A percentile compares a stretch with the other conserved stretches of the same genome.
Evolutionary conservation across 2,888 invertebrate species (phyloP).

Genomic region (Slavum lentiscoides): DNA sequence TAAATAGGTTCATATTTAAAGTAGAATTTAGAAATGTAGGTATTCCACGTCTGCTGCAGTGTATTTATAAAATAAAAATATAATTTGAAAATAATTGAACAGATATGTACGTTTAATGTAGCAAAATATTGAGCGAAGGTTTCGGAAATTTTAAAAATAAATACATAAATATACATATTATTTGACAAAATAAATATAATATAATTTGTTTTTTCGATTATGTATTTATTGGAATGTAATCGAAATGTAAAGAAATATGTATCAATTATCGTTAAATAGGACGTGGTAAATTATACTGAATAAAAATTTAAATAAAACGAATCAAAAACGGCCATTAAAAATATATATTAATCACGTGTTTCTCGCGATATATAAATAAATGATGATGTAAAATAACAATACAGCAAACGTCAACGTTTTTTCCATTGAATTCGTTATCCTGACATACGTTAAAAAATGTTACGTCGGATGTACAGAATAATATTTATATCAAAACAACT

Average conservation of each 20-base stretch:
- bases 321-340: background rate
- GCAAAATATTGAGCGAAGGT: background rate
- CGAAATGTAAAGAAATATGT: background rate
- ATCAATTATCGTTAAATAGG: background rate
- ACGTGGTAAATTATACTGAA: background rate
- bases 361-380: background rate
- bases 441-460: too few species aligned
- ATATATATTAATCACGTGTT: background rate
- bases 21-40: background rate
- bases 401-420: background rate
- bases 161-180: background rate
- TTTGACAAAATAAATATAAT: background rate
- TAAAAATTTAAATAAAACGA: background rate
- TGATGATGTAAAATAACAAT: background rate
- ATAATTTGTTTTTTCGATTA: background rate
- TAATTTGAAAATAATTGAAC: background rate
- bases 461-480: too few species aligned
- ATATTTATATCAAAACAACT: too few species aligned
- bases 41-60: background rate
- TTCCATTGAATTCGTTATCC: too few species aligned
- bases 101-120: background rate
- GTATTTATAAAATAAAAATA: background rate
- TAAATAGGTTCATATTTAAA: constrained; percentile 1
- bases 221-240: background rate
- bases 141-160: background rate